A percentile compares a stretch with the other conserved stretches of the same genome.
Evolutionary conservation across 1,140 invertebrate species (phyloP).

Genomic region (Pseudomyrmex sp.): DNA sequence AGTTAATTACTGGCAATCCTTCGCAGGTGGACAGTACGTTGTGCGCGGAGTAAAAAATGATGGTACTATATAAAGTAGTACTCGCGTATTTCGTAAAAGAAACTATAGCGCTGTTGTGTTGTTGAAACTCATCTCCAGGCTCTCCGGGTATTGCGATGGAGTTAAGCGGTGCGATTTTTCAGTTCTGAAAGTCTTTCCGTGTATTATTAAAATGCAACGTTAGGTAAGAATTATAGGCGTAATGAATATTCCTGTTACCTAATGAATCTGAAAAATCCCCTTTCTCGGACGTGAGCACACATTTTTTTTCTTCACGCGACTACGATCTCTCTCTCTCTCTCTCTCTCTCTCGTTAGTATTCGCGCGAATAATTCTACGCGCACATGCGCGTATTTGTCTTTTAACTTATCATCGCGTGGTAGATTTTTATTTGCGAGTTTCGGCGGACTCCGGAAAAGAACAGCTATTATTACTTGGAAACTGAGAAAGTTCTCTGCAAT

Average conservation of each 20-base stretch:
- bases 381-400: constrained; percentile 30
- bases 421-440: constrained; percentile 34
- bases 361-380: constrained; percentile 58
- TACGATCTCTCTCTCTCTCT: constrained; percentile 22
- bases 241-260: constrained; percentile 73
- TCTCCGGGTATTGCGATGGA: constrained; percentile 63
- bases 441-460: not conserved
- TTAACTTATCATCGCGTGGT: constrained; percentile 41
- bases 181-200: constrained; percentile 72
- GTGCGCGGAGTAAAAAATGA: constrained; percentile 31
- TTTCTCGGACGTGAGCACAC: constrained; percentile 58
- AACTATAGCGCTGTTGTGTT: constrained; percentile 46
- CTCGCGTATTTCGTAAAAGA: constrained; percentile 28
- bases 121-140: constrained; percentile 53
- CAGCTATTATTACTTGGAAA: constrained; percentile 36
- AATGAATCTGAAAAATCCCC: constrained; percentile 71
- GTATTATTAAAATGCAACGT: constrained; percentile 74
- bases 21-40: constrained; percentile 11
- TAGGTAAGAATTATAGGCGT: constrained; percentile 68
- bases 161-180: constrained; percentile 73
- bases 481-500: constrained; percentile 17
- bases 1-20: constrained; percentile 45
- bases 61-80: constrained; percentile 37
- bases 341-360: constrained; percentile 59
- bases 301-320: constrained; percentile 61